Percentiles rank a stretch among this genome's conserved stretches.
These are phyloP conservation scores for Drosophila takahashii DNA, from an alignment of 1,140 invertebrate genomes.

Conservation along the genomic window DNA sequence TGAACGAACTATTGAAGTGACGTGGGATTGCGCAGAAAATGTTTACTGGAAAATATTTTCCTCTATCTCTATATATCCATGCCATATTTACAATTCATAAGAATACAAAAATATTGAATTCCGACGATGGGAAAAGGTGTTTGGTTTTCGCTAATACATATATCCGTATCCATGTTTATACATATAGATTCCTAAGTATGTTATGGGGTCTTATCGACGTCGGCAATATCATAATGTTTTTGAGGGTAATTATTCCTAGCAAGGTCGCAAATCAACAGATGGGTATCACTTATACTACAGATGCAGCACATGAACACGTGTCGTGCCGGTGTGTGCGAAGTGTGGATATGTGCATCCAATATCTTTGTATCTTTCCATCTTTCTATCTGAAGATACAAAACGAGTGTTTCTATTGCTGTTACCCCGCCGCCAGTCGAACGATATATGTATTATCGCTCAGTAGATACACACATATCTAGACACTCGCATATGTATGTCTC, in stretches of 20 bases:
- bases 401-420: constrained; percentile 44
- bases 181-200: neutral
- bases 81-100: no score
- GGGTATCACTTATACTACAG: constrained; percentile 13
- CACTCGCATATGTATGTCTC: constrained; percentile 23
- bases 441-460: constrained; percentile 19
- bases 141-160: neutral
- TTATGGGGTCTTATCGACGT: neutral
- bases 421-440: constrained; percentile 29
- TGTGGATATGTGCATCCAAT: constrained; percentile 20
- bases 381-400: constrained; percentile 43
- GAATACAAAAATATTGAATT: neutral
- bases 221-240: constrained; percentile 17
- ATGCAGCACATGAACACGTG: constrained; percentile 4
- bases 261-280: constrained; percentile 65
- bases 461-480: constrained; percentile 20
- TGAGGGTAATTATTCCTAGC: constrained; percentile 40
- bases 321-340: neutral
- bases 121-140: neutral
- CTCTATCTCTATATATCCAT: no score
- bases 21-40: neutral
- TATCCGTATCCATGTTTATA: neutral
- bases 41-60: neutral
- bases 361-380: constrained; percentile 1
- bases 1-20: neutral